These are phyloP conservation scores for Andrena cerasifolii DNA, from an alignment of 1,140 invertebrate species.

Conservation along the genomic window DNA sequence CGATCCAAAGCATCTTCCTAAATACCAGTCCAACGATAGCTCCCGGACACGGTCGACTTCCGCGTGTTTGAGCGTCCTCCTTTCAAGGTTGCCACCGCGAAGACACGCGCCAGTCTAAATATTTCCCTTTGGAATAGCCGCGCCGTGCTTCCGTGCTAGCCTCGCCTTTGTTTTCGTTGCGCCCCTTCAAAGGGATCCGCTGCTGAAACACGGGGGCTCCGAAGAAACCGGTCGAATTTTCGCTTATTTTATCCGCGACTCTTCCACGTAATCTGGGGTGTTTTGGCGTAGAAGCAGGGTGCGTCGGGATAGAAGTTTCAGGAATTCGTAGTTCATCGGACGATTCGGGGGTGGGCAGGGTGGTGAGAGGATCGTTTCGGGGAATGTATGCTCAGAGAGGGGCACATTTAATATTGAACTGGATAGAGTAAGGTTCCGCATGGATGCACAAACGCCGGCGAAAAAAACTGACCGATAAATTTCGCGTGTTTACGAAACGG, in stretches of 20 bases:
- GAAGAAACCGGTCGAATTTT: neutral
- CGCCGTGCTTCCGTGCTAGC: neutral
- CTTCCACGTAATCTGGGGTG: too few species aligned
- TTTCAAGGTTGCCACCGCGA: slow-evolving; percentile 30
- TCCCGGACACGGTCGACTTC: neutral
- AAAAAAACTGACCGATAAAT: slow-evolving; percentile 9
- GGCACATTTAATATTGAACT: neutral
- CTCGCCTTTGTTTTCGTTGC: slow-evolving; percentile 34
- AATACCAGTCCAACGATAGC: neutral
- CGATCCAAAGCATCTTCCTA: neutral
- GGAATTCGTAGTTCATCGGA: too few species aligned
- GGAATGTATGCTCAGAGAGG: too few species aligned
- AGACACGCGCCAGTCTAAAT: slow-evolving; percentile 27
- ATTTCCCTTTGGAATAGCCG: slow-evolving; percentile 22
- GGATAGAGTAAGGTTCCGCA: neutral
- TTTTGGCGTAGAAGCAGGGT: too few species aligned
- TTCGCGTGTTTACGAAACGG: slow-evolving; percentile 22
- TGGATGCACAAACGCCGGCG: neutral
- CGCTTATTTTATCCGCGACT: slow-evolving; percentile 26
- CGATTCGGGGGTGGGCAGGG: too few species aligned
- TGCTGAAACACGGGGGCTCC: neutral
- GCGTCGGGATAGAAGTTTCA: too few species aligned
- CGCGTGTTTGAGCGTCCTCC: neutral
- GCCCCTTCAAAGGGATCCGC: neutral
- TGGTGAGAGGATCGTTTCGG: too few species aligned